Evolutionary conservation across 2,888 invertebrate genomes (phyloP), one percentile per base, ranked within the genome.

Genomic region (Drosophila pseudotakahashii): DNA sequence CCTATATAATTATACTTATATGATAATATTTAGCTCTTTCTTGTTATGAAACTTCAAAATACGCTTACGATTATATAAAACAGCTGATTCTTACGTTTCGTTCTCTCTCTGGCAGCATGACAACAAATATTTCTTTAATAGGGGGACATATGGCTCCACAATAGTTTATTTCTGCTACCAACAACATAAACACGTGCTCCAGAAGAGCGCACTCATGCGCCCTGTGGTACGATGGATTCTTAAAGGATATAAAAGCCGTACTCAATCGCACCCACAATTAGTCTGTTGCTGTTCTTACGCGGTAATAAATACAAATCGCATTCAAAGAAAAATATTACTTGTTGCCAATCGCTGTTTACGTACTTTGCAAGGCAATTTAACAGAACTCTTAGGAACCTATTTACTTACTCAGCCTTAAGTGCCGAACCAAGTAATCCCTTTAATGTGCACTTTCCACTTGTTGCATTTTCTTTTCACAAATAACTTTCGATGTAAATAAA

Each of bases 171-270:
- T 32, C 19, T 62, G 23, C 10, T 19, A 13, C 19, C 44, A 47
- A 37, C 62, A 62, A 62, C 61, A 37, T n/a, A 39, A 47, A 23
- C 62, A 62, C 62, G 62, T 62, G 62, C 62, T 62, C 36, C 32
- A 13, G 7, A 23, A 32, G 63, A 47, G 63, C 44, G 32, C 60
- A 59, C 59, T 59, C 60, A 60, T 60, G 60, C 60, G 60, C 60
- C 60, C 23, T 60, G 42, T 34, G 14, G 42, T 2, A 10, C 42
- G 34, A 16, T 5, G 3, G 5, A 13, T 54, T n/a, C 34, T n/a
- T 10, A n/a, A 14, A 23, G 10, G 19, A 47, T 39, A 62, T 62
- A 59, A 59, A 59, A 59, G 58, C 58, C 39, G 19, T 7, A 30
- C 13, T 45, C 32, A 23, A 2, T 5, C 16, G 1, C 23, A 6